Conservation (phyloP, 2,797 vertebrate genomes). For the Muscicapa striata region DNA sequence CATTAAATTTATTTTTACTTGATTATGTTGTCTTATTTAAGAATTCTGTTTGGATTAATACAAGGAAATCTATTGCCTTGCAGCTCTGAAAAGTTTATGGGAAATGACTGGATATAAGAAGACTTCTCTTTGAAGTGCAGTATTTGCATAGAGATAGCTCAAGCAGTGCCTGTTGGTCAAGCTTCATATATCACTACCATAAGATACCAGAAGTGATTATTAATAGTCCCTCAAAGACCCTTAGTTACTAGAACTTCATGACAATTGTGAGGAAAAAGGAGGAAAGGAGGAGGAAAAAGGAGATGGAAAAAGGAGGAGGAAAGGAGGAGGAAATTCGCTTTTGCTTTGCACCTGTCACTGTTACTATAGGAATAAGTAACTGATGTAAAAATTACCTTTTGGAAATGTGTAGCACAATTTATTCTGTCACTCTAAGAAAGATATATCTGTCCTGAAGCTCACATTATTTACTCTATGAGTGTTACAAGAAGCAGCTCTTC, state of each 20-base stretch:
- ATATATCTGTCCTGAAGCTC: neutral
- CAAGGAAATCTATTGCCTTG: constrained; percentile 64
- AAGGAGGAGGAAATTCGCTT: neutral
- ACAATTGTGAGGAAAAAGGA: neutral
- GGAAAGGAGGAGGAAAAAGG: no score
- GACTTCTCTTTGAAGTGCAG: neutral
- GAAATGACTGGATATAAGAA: constrained; percentile 27
- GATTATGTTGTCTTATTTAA: constrained; percentile 71
- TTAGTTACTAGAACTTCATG: neutral
- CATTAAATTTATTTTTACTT: constrained; percentile 72
- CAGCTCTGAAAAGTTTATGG: constrained; percentile 49
- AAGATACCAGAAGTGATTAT: neutral
- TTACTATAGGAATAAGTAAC: neutral
- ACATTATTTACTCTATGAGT: neutral
- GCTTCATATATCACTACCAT: neutral
- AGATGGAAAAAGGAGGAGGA: no score
- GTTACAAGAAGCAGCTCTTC: neutral
- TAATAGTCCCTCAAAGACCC: neutral
- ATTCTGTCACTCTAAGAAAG: neutral
- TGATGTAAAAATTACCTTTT: neutral
- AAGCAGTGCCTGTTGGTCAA: neutral
- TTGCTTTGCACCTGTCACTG: neutral
- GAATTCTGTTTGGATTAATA: constrained; percentile 70
- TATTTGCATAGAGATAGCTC: neutral
- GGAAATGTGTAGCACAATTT: neutral